Evolutionary conservation across 37 sponge, comb jelly and placozoan species (phyloP), one percentile per base, ranked within the genome.

Genomic region (Axinella damicornis): DNA sequence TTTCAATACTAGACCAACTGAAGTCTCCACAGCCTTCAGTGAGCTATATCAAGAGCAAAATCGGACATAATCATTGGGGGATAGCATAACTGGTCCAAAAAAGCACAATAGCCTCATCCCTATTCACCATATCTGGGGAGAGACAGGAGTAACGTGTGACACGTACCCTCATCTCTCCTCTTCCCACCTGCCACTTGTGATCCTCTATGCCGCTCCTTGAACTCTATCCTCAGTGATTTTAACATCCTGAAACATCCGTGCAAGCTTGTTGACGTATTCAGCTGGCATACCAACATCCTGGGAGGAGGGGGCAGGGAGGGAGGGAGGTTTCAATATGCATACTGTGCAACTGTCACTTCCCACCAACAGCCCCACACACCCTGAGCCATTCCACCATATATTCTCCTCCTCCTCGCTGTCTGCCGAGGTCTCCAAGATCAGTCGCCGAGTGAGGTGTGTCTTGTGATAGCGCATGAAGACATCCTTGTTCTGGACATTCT

Each of bases 381-480:
- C 97, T 76, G 85, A 97, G 65, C 97, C 97, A 97, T 76, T 97
- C 95, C 85, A 97, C 95, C 92, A 97, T 92, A n/a, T n/a, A 72
- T 89, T 92, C 85, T 97, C 97, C 60, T 97, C 97, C 88, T 87
- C 89, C 85, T 97, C 97, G 55, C 87, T 88, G 85, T 97, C 97
- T 15, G 95, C 93, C 11, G 95, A 92, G 11, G 93, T 97, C 75
- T 94, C 97, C 14, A 94, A 78, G 68, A 97, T 92, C 53, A 97
- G 85, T 40, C 97, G 81, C 20, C 95, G 68, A 4, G 93, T 94
- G 30, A 97, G 83, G 71, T 97, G 97, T 0, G 93, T 87, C 85
- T 97, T 94, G 90, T 97, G 92, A 63, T 94, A 97, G 21, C 96
- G 83, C 97, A 96, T 96, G 67, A 97, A 97, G 21, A 97, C 97